Percentiles rank a stretch among this genome's conserved stretches.
Evolutionary conservation across 2,113 vertebrate species (phyloP).

Genomic region (Opisthocomus hoazin): DNA sequence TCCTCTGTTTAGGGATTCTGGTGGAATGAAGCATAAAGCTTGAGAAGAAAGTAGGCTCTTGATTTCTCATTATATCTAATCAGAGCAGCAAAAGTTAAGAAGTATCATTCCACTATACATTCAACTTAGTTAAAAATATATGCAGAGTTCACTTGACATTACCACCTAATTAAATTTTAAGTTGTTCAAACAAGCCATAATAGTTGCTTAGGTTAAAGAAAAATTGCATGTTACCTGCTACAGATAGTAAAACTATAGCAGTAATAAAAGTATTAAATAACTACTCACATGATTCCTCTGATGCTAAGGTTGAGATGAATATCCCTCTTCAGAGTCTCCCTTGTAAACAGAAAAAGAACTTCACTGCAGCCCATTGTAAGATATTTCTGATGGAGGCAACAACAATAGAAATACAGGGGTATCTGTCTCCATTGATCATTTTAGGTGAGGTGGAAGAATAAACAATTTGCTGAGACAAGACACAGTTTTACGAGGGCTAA

Average conservation of each 20-base stretch:
- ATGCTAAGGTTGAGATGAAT: background rate
- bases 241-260: background rate
- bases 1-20: background rate
- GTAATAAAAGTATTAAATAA: background rate
- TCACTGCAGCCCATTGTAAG: background rate
- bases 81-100: background rate
- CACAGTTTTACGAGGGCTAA: background rate
- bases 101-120: background rate
- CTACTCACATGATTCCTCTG: background rate
- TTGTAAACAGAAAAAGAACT: background rate
- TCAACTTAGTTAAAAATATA: background rate
- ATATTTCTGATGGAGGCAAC: background rate
- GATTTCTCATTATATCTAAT: background rate
- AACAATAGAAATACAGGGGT: background rate
- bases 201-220: background rate
- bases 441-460: background rate
- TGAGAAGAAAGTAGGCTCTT: background rate
- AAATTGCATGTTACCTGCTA: background rate
- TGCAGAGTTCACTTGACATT: background rate
- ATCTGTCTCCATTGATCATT: background rate
- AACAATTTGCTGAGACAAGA: background rate
- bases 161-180: background rate
- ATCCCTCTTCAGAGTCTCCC: background rate
- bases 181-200: background rate
- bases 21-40: background rate